Conservation (phyloP, 2,888 invertebrate species). For the Dorcus parallelipipedus region DNA sequence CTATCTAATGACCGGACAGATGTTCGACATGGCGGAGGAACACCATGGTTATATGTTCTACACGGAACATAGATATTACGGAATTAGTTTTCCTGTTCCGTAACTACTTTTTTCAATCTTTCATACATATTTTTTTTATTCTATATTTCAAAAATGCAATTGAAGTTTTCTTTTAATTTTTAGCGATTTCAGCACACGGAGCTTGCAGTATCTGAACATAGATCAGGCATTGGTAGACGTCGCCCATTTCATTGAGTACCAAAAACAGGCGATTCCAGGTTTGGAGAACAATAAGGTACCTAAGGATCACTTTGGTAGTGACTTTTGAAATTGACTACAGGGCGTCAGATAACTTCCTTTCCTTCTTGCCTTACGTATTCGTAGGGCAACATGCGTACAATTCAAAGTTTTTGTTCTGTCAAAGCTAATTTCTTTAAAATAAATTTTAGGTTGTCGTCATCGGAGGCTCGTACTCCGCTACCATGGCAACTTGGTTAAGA, state of each 20-base stretch:
- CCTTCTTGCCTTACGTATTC: no score
- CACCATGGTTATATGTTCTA: slow-evolving; percentile 65
- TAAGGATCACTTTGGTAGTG: not conserved
- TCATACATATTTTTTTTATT: no score
- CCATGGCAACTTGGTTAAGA: slow-evolving; percentile 59
- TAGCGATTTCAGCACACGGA: slow-evolving; percentile 34
- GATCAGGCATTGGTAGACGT: slow-evolving; percentile 50
- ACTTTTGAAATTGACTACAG: no score
- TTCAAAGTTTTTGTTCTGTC: no score
- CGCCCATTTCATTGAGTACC: slow-evolving; percentile 43
- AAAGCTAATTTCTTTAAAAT: no score
- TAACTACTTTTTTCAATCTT: slow-evolving; percentile 45
- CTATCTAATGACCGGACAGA: slow-evolving; percentile 59
- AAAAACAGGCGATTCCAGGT: slow-evolving; percentile 34
- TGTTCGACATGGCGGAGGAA: slow-evolving; percentile 57
- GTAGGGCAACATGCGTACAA: no score
- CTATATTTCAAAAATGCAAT: no score
- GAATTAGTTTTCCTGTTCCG: slow-evolving; percentile 67
- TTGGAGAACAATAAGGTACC: slow-evolving; percentile 47
- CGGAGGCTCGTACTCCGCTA: slow-evolving; percentile 60
- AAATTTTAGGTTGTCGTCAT: slow-evolving; percentile 46
- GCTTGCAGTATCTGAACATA: slow-evolving; percentile 43
- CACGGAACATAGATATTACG: slow-evolving; percentile 82
- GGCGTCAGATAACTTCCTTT: no score
- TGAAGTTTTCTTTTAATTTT: not conserved